Evolutionary conservation across 2,888 invertebrate species (phyloP).

Genomic region (Apamea anceps): DNA sequence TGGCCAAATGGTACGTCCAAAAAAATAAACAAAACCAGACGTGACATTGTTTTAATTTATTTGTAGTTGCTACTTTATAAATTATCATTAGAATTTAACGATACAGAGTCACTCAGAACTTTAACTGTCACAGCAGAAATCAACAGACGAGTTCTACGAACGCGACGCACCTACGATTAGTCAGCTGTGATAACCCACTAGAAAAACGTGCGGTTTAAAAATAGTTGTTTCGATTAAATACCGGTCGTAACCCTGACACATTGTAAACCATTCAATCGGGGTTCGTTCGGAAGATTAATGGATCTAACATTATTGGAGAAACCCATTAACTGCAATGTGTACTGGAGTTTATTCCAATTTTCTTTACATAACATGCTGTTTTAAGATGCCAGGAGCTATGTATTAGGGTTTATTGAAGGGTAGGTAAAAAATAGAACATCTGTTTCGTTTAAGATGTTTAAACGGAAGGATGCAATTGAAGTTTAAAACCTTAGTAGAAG

Average conservation of each 20-base stretch:
- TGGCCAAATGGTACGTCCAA: constrained; percentile 3
- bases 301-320: constrained; percentile 50
- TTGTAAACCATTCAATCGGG: constrained; percentile 58
- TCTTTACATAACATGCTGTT: constrained; percentile 39
- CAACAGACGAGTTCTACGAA: neutral
- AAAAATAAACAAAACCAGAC: constrained; percentile 18
- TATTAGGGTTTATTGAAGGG: constrained; percentile 5
- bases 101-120: neutral
- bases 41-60: constrained; percentile 3
- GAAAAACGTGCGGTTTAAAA: constrained; percentile 39
- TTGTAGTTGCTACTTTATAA: constrained; percentile 1
- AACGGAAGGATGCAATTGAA: neutral
- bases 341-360: constrained; percentile 30
- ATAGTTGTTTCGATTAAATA: constrained; percentile 53
- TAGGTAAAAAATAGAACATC: neutral
- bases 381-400: neutral
- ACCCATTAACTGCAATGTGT: constrained; percentile 50
- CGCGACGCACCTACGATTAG: neutral
- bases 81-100: neutral
- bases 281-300: constrained; percentile 51
- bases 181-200: constrained; percentile 36
- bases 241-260: constrained; percentile 56
- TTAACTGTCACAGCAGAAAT: constrained; percentile 6
- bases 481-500: neutral
- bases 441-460: neutral